Base-by-base conservation (phyloP, 2,113 vertebrate genomes). In the Peromyscus californicus region DNA sequence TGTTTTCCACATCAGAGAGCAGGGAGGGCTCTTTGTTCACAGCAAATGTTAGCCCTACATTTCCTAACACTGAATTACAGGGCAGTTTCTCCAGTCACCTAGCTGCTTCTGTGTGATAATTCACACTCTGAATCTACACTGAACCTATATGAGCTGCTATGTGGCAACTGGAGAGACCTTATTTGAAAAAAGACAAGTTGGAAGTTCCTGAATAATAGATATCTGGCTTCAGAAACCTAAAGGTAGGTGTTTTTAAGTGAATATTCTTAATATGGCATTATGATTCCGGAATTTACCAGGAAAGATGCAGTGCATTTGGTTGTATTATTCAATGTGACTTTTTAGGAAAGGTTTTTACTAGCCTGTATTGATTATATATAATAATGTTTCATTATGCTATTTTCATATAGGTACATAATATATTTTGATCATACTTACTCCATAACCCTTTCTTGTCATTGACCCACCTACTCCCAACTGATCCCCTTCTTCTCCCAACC, bases 261-360 rank as follows among this genome's bases (percentile, higher is more conserved):
- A 61, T 82, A 78, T 87, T 95, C 39, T 90, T 82, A 85, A 89
- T 0, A 4, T 95, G 65, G 17, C 33, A 91, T 51, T 95, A 84
- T 67, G 67, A 2, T 72, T 98, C 75, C 70, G 42, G 31, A 94
- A 90, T 93, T 95, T 76, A 86, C 15, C 54, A 86, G 42, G 11
- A 89, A 94, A 36, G 39, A 92, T 70, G 10, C 15, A 80, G 59
- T 61, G 1, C 31, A 86, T 85, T 89, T 91, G 21, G 1, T 0
- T 92, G 16, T 65, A 65, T 79, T 92, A 78, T 5, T 96, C 88
- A 89, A 72, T 89, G 12, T 48, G 13, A 87, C 79, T 93, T 76
- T 67, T 65, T 45, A 45, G 57, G 12, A 83, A 65, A 31, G 7
- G 16, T 31, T 85, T 85, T 63, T 31, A 26, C 16, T 85, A 45